These are phyloP conservation scores for Rugalucina vietnamica DNA, from an alignment of 2,888 invertebrate genomes.

Conservation along the genomic window DNA sequence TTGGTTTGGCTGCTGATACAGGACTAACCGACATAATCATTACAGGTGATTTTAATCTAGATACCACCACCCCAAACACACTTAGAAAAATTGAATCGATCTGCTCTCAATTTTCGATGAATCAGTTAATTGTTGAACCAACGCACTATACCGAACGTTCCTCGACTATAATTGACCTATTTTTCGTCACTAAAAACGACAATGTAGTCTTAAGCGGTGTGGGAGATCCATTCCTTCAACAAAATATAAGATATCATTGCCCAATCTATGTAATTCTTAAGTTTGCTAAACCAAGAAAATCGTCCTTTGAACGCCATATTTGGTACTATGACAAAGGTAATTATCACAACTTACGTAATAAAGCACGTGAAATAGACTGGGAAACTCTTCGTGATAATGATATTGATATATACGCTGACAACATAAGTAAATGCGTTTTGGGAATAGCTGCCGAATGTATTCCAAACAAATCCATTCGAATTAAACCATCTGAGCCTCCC, in stretches of 20 bases:
- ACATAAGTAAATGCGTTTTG: not conserved
- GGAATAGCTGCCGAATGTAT: not conserved
- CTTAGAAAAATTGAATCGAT: not conserved
- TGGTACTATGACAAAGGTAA: constrained; percentile 20
- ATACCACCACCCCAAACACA: not conserved
- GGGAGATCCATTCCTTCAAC: not conserved
- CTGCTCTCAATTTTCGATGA: not conserved
- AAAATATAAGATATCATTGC: not conserved
- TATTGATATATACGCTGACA: constrained; percentile 9
- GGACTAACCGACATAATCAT: not conserved
- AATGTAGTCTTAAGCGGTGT: not conserved
- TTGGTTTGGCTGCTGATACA: too few species aligned
- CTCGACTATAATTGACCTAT: not conserved
- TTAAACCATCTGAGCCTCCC: not conserved
- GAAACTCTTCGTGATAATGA: not conserved
- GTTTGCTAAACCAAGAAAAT: not conserved
- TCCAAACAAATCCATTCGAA: not conserved
- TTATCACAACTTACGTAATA: not conserved
- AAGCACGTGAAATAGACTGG: not conserved
- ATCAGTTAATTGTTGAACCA: not conserved
- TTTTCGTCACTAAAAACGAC: not conserved
- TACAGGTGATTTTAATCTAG: not conserved
- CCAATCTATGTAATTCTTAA: not conserved
- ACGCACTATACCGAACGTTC: not conserved
- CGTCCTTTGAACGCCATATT: not conserved